Base-by-base conservation (phyloP, 92 coral and sea anemone species). In the Palythoa grandis region DNA sequence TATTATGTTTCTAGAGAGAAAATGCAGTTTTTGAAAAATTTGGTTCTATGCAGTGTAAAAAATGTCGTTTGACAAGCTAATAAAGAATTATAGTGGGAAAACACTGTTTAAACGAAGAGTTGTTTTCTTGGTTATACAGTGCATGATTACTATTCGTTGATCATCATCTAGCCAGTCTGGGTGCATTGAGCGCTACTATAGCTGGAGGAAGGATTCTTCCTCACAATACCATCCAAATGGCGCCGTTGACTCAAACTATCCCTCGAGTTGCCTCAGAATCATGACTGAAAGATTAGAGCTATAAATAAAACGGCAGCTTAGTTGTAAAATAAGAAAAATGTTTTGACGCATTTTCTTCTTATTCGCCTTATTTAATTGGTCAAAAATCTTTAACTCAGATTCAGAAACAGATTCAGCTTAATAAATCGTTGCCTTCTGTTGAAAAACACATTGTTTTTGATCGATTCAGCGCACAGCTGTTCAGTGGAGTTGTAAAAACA, bases 381-480 rank as follows among this genome's bases (percentile, higher is more conserved):
- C 39, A 63, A 79, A 79, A 47, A 60, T n/a, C 22, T 61, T 79
- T 23, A 38, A 40, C 50, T 39, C 19, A 47, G 35, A 40, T 24
- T 39, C 19, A 47, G 35, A 52, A 58, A 20, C 74, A 66, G 74
- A 40, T 47, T 80, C 85, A n/a, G 63, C 40, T 66, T 25, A 70
- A 50, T 17, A 63, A 22, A 13, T 50, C 14, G 84, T 52, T 80
- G 63, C 39, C 48, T 14, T 13, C 60, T 65, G 85, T 66, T 80
- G 74, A 80, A 52, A 40, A 80, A 3, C 38, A 11, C 54, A 50
- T 14, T 39, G 40, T 65, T 65, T 74, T 61, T 80, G 85, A 16
- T 43, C 24, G 72, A 63, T 65, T 80, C 47, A 80, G 85, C 69
- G 69, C 85, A 80, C 85, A 80, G 85, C 85, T 80, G 85, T 80